Base-by-base conservation (phyloP, 2,113 vertebrate species). In the Ochotona curzoniae region DNA sequence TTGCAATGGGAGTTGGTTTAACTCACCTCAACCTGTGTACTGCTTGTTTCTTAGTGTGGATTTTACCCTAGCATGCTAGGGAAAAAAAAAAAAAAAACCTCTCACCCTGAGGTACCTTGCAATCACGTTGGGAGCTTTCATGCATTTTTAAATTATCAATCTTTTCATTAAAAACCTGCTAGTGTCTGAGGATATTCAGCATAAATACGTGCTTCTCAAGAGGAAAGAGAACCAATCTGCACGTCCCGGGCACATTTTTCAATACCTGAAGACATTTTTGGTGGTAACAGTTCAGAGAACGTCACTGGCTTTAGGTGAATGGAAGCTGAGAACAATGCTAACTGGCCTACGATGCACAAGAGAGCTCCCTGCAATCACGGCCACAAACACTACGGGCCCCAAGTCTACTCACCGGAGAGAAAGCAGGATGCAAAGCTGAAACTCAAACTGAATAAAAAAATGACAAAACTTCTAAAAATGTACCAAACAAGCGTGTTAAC, bases 211-310 rank as follows among this genome's bases (percentile, higher is more conserved):
- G 49, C 14, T 54, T 83, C 18, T 91, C 66, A 11, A n/a, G 0
- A 2, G 13, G 32, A 21, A 69, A 78, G 1, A 21, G 1, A 30
- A 4, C 0, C 1, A 51, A 3, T 44, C 8, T 66, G 20, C 0
- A 3, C 4, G 0, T 20, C 7, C 5, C 32, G 57, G 1, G 12
- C 64, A 61, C 28, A 70, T n/a, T 7, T 44, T 9, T 51, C 86
- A 60, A 17, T 10, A 7, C 76, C 32, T 71, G 38, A 54, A 83
- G 84, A 81, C 63, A 49, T 47, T 13, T 74, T 38, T 60, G 38
- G 30, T 54, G 30, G 25, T 60, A 60, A 82, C 74, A 66, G 0
- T 57, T 51, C 13, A 18, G 26, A 49, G 32, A 6, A 13, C 60
- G 11, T 28, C 32, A 17, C 63, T 3, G 32, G 17, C 4, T 44